These are phyloP conservation scores for Eupsilia transversa DNA, from an alignment of 2,888 invertebrate genomes.

Conservation along the genomic window DNA sequence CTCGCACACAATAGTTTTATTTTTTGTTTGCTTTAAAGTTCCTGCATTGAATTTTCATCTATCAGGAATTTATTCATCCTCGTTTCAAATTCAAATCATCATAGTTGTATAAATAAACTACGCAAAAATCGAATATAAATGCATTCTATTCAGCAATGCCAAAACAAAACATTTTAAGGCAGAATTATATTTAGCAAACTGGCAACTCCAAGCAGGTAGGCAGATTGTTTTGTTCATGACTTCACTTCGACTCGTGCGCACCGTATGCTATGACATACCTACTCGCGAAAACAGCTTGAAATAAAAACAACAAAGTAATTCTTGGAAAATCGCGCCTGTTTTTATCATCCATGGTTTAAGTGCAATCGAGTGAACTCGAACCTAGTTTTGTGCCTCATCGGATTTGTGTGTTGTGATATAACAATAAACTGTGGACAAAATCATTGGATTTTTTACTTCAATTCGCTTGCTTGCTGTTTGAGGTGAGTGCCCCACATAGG, in stretches of 20 bases:
- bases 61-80: background rate
- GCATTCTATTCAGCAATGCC: background rate
- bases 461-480: slow-evolving; percentile 38
- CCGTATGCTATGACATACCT: slow-evolving; percentile 13
- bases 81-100: background rate
- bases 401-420: slow-evolving; percentile 60
- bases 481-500: slow-evolving; percentile 68
- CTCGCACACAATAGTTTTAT: background rate
- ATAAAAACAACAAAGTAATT: slow-evolving; percentile 55
- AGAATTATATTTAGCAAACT: slow-evolving; percentile 37
- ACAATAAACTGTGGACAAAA: slow-evolving; percentile 49
- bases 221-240: slow-evolving; percentile 6
- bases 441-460: slow-evolving; percentile 60
- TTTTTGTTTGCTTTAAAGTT: background rate
- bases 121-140: background rate
- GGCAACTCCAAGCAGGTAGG: slow-evolving; percentile 48
- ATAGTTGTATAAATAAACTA: background rate
- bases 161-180: background rate
- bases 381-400: slow-evolving; percentile 45
- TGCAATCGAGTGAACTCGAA: slow-evolving; percentile 34
- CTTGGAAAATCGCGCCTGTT: slow-evolving; percentile 48
- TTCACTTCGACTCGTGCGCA: slow-evolving; percentile 61
- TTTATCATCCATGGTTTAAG: slow-evolving; percentile 34
- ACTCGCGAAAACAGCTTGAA: slow-evolving; percentile 31
- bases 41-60: too few species aligned